Percentiles rank a stretch among this genome's conserved stretches.
These are phyloP conservation scores for Cheilosia urbana DNA, from an alignment of 2,888 invertebrate genomes.

Conservation along the genomic window DNA sequence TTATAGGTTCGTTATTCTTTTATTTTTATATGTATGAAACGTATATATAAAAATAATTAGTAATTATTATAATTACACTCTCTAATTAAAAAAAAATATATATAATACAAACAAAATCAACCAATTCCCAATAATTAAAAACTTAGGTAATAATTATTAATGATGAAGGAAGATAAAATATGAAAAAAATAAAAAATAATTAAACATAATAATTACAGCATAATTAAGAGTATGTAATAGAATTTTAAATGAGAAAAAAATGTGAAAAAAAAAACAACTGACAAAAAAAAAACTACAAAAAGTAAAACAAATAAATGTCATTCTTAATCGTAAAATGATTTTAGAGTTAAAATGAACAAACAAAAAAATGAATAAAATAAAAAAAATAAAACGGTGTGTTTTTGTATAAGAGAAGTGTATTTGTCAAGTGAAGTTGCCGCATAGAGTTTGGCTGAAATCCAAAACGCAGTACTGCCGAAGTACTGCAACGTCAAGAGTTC, in stretches of 20 bases:
- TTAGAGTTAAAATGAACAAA: conserved; percentile 76
- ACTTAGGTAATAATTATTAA: conserved; percentile 69
- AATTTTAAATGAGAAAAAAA: conserved; percentile 70
- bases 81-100: conserved; percentile 53
- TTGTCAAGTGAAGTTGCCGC: too few relatives aligned
- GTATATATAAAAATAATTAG: conserved; percentile 59
- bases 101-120: conserved; percentile 1
- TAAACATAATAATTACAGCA: conserved; percentile 34
- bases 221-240: conserved; percentile 75
- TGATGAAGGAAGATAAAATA: conserved; percentile 53
- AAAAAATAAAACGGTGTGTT: conserved; percentile 47
- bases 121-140: conserved; percentile 71
- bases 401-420: background rate
- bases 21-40: conserved; percentile 61
- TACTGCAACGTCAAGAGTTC: too few relatives aligned
- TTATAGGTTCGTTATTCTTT: conserved; percentile 62
- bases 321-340: conserved; percentile 77
- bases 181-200: conserved; percentile 17
- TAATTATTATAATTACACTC: conserved; percentile 65
- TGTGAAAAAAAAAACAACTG: conserved; percentile 49
- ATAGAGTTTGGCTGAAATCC: too few relatives aligned
- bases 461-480: too few relatives aligned
- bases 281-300: conserved; percentile 75
- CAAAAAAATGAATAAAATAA: conserved; percentile 73
- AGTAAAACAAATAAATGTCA: conserved; percentile 76